phyloP scores from a whole-genome alignment of 2,113 vertebrate species.

The Ammodytes marinus region DNA sequence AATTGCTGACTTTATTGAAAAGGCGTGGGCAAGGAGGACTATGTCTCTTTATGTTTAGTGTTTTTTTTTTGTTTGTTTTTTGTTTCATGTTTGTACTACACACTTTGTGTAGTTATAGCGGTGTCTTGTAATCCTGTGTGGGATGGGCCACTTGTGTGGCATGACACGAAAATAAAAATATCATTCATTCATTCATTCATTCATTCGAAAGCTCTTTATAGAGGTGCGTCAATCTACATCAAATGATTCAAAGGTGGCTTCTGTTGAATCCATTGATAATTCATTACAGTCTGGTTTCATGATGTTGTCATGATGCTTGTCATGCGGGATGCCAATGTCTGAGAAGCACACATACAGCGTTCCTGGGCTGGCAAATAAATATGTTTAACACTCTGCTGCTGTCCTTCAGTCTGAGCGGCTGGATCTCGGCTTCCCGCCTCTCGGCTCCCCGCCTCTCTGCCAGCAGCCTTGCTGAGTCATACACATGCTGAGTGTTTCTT shows the following conservation, averaged over 20 bases:
- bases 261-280: not conserved
- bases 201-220: not conserved
- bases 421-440: constrained; percentile 16
- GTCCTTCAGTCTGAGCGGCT: constrained; percentile 33
- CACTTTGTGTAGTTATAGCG: no score
- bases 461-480: constrained; percentile 53
- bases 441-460: constrained; percentile 6
- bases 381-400: constrained; percentile 27
- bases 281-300: not conserved
- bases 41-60: no score
- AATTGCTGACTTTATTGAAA: no score
- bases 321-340: not conserved
- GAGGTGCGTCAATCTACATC: not conserved
- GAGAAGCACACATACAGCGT: not conserved
- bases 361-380: not conserved
- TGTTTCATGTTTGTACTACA: no score
- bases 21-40: no score
- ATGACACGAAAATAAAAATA: no score
- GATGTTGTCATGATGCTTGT: not conserved
- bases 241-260: not conserved
- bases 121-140: no score
- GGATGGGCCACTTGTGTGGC: no score
- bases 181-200: no score
- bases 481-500: constrained; percentile 35
- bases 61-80: no score